Conservation (phyloP, 2,113 vertebrate species). For the Pygoscelis antarcticus region DNA sequence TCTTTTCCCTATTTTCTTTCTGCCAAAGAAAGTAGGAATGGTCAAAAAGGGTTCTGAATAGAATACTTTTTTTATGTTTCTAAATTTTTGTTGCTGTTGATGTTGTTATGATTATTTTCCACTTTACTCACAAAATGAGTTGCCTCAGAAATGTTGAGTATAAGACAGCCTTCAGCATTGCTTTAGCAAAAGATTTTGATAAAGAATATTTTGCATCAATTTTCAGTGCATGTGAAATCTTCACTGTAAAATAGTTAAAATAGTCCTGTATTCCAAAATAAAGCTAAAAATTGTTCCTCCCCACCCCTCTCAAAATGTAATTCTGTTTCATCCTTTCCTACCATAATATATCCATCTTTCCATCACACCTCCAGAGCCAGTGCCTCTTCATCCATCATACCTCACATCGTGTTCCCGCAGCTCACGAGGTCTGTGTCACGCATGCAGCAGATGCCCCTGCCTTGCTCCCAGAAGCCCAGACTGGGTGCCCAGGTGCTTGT, state of each 20-base stretch:
- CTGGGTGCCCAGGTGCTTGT: no score
- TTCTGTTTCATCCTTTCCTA: neutral
- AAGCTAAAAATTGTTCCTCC: neutral
- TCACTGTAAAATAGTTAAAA: neutral
- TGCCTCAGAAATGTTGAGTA: neutral
- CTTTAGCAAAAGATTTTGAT: neutral
- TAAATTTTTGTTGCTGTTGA: neutral
- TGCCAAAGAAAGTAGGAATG: neutral
- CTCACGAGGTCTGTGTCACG: accelerated
- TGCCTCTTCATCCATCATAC: neutral
- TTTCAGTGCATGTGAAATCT: neutral
- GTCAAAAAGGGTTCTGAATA: neutral
- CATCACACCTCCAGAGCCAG: neutral
- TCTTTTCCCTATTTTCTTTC: neutral
- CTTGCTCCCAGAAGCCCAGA: neutral
- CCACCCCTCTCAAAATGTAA: neutral
- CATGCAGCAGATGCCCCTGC: neutral
- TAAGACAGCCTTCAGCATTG: neutral
- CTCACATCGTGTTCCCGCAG: accelerated
- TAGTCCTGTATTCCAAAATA: neutral
- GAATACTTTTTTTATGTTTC: neutral
- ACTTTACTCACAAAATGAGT: neutral
- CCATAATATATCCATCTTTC: neutral
- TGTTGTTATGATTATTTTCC: neutral
- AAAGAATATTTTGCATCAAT: neutral